Percentiles rank a stretch among this genome's conserved stretches.
These are phyloP conservation scores for Ambastaia sidthimunki DNA, from an alignment of 2,797 vertebrate species.

Conservation along the genomic window DNA sequence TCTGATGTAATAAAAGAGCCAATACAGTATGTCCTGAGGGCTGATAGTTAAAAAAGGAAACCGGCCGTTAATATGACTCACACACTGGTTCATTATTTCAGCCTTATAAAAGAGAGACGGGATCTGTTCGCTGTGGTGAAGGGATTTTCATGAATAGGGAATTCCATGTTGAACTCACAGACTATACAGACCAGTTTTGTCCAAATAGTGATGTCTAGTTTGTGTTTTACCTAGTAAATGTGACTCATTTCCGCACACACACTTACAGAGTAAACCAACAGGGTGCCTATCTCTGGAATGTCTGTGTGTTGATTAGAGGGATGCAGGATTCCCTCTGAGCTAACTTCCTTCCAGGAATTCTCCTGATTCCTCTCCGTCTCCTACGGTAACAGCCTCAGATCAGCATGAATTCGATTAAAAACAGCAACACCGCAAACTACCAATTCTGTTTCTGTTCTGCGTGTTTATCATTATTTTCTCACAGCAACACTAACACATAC, in stretches of 20 bases:
- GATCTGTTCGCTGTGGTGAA: conserved; percentile 12
- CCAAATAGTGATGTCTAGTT: conserved; percentile 1
- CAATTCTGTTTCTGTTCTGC: background rate
- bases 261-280: conserved; percentile 24
- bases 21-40: conserved; percentile 3
- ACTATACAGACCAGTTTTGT: conserved; percentile 14
- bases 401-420: conserved; percentile 6
- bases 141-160: conserved; percentile 24
- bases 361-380: conserved; percentile 37
- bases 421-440: background rate
- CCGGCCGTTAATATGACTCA: conserved; percentile 37
- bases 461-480: background rate
- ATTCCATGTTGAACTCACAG: conserved; percentile 26
- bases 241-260: conserved; percentile 34
- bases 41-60: background rate
- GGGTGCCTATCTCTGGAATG: conserved; percentile 40
- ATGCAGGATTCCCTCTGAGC: conserved; percentile 15
- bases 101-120: conserved; percentile 20
- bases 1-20: conserved; percentile 32
- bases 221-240: background rate
- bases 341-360: conserved; percentile 47
- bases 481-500: background rate
- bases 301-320: conserved; percentile 41
- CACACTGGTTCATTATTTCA: conserved; percentile 3
- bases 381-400: conserved; percentile 10